Base-by-base conservation (phyloP, 2,113 vertebrate genomes). In the Lates calcarifer region DNA sequence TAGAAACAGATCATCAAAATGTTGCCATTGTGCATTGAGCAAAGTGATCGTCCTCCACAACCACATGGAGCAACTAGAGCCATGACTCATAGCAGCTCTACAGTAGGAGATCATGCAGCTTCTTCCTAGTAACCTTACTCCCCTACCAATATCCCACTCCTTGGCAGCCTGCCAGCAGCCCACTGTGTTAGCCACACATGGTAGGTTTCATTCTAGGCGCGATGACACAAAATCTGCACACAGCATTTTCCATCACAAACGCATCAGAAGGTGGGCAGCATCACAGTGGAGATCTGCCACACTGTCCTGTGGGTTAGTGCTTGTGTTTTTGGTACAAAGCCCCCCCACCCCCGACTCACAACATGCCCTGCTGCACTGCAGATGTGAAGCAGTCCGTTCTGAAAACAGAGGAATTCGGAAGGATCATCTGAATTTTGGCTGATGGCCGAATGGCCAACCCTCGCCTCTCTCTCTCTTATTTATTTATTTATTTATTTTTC, bases 121-220 rank as follows among this genome's bases (percentile, higher is more conserved):
- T 74, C 88, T 91, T 90, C 73, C 76, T 79, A 67, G 78, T 89
- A 82, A 87, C 83, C 86, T 86, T 70, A 65, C 67, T 79, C 81
- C 78, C 89, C 84, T 84, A 86, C 93, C 62, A 61, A 76, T 84
- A 86, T 73, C 87, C 90, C 90, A 91, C 91, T 86, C 87, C 84
- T 72, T 77, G 90, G 90, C 90, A 67, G 41, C 57, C n/a, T 51
- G 87, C 93, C 92, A 93, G 85, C 89, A 66, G 81, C 90, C 91
- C 91, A 88, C 92, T 82, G 87, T 57, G 87, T 79, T 65, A 65
- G 72, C 81, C 89, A 84, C 89, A 89, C 93, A 89, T 81, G 82
- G 86, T 88, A 77, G 85, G 76, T 47, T 88, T 85, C 88, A 83
- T 90, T 74, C 74, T 81, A 79, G 86, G 90, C 77, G 82, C 57